Base-by-base conservation (phyloP, 2,113 vertebrate species). In the Malurus alboscapulatus region DNA sequence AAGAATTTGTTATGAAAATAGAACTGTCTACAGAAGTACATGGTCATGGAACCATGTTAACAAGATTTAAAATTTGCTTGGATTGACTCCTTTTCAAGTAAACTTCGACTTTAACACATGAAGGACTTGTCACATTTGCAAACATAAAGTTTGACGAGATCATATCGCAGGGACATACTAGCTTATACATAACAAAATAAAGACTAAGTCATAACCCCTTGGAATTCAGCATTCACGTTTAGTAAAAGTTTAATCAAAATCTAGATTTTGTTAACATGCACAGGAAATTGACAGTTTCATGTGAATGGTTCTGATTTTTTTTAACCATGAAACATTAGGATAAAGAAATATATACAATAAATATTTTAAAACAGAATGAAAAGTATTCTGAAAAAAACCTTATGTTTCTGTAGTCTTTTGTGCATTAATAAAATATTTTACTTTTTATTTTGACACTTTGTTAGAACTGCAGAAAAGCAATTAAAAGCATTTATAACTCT, bases 371-470 rank as follows among this genome's bases (percentile, higher is more conserved):
- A 40, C 8, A 44, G 12, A 69, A 82, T 62, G 2, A 82, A 78
- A 78, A 75, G 0, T 0, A 4, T 45, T 30, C 16, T 32, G 7
- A 2, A 58, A 44, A 77, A 63, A 42, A 1, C 2, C 5, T 21
- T 21, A 7, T 12, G 51, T 63, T 81, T 34, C 10, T 0, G 0
- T 7, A 38, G 3, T 20, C 3, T 61, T 73, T 79, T 17, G 2
- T 40, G 40, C 0, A 24, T 14, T 5, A 34, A 44, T 50, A 67
- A 62, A 89, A 25, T 17, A 59, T 2, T 77, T 81, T 38, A 1
- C 3, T 7, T 14, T 63, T 40, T 4, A 38, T 74, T 73, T 77
- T 55, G 11, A n/a, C 14, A 54, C 2, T 12, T 34, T 54, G 26
- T 15, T 18, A 15, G 16, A 94, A 7, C 5, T 34, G 5, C 3